Percentiles rank a stretch among this genome's conserved stretches.
Conservation (phyloP, 2,797 vertebrate genomes). For the Myiothlypis coronata region DNA sequence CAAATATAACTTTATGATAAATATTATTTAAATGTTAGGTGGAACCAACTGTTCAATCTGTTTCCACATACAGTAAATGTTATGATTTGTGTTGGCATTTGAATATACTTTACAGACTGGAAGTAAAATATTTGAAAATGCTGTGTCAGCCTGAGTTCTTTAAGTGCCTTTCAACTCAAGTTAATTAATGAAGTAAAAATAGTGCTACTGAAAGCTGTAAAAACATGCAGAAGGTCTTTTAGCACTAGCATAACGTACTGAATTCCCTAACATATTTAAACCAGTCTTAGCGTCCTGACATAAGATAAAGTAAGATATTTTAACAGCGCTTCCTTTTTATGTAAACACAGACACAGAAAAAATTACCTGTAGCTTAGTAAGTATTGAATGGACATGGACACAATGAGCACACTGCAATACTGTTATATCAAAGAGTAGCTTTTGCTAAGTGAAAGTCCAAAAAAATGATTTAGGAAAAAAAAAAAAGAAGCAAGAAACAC, state of each 20-base stretch:
- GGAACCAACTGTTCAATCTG: constrained; percentile 21
- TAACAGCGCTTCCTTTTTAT: neutral
- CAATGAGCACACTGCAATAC: neutral
- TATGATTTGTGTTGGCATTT: constrained; percentile 25
- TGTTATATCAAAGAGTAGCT: neutral
- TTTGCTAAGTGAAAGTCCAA: neutral
- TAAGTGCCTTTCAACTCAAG: neutral
- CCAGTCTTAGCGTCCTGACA: neutral
- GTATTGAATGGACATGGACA: neutral
- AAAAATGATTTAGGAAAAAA: neutral
- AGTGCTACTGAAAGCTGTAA: neutral
- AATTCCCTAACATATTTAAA: neutral
- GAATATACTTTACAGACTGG: constrained; percentile 32
- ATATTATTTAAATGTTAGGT: constrained; percentile 40
- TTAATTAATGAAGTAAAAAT: constrained; percentile 26
- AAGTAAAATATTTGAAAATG: constrained; percentile 31
- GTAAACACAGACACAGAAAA: neutral
- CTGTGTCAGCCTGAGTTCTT: constrained; percentile 10
- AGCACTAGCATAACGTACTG: neutral
- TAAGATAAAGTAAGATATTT: neutral
- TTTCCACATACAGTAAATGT: constrained; percentile 12
- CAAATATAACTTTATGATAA: constrained; percentile 7
- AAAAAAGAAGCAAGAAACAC: accelerated
- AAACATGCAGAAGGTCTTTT: neutral
- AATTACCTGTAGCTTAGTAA: neutral